These are phyloP conservation scores for Coecobrya sp. DNA, from an alignment of 2,888 invertebrate species.

Conservation along the genomic window DNA sequence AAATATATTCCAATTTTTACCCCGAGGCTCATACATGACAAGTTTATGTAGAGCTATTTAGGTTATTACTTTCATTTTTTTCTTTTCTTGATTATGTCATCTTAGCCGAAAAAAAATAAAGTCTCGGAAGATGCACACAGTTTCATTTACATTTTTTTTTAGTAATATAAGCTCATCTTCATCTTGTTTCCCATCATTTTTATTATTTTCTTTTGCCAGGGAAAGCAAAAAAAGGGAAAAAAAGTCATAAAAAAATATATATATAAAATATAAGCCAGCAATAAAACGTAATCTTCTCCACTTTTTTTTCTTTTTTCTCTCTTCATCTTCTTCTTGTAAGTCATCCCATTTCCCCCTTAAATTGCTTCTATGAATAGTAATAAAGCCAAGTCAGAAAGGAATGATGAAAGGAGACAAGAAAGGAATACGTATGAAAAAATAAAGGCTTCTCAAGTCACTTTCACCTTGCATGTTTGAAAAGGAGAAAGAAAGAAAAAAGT, in stretches of 20 bases:
- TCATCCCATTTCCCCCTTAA: constrained; percentile 17
- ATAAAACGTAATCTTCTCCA: constrained; percentile 23
- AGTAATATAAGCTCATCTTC: constrained; percentile 5
- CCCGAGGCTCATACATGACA: too few relatives aligned
- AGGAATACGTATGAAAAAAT: neutral
- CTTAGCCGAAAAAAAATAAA: too few relatives aligned
- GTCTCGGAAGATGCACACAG: too few relatives aligned
- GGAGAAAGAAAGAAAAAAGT: neutral
- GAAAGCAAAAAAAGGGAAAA: constrained; percentile 6
- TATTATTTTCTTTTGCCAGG: too few relatives aligned
- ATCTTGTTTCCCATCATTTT: constrained; percentile 15
- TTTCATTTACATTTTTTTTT: constrained; percentile 54
- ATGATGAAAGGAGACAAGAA: neutral
- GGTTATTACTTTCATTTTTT: too few relatives aligned
- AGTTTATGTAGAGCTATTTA: too few relatives aligned
- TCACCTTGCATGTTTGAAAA: neutral
- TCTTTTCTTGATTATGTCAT: too few relatives aligned
- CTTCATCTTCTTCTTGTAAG: neutral
- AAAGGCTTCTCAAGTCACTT: neutral
- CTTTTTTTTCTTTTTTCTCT: neutral
- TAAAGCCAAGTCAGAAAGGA: constrained; percentile 23
- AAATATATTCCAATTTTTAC: too few relatives aligned
- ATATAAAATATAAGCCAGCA: constrained; percentile 9
- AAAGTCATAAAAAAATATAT: neutral
- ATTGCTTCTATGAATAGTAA: constrained; percentile 51